phyloP scores from a whole-genome alignment of 1,140 invertebrate genomes.

The Drosophila suzukii region DNA sequence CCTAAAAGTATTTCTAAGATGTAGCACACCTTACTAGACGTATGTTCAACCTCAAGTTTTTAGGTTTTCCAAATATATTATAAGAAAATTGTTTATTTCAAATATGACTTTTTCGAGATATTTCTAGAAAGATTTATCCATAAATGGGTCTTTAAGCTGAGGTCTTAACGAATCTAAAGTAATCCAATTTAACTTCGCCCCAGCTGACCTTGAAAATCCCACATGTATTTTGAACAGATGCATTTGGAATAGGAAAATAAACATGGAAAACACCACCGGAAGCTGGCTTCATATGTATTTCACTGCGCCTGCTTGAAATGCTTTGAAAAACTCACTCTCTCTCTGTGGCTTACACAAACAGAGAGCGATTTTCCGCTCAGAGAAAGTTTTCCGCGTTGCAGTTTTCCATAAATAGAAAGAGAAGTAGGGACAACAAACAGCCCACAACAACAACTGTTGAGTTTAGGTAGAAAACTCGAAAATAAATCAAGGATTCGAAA shows the following conservation, averaged over 20 bases:
- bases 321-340: slow-evolving; percentile 18
- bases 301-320: slow-evolving; percentile 27
- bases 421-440: slow-evolving; percentile 15
- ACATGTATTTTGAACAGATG: slow-evolving; percentile 51
- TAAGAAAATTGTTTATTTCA: too few relatives aligned
- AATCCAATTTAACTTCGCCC: slow-evolving; percentile 39
- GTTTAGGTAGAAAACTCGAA: slow-evolving; percentile 74
- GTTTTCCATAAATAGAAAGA: slow-evolving; percentile 47
- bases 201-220: slow-evolving; percentile 63
- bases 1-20: too few relatives aligned
- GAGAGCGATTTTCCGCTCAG: slow-evolving; percentile 22
- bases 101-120: neutral
- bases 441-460: slow-evolving; percentile 46
- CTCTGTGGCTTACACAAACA: neutral
- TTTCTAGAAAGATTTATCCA: neutral
- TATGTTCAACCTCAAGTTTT: too few relatives aligned
- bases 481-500: slow-evolving; percentile 76
- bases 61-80: too few relatives aligned
- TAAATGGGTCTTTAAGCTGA: neutral
- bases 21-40: too few relatives aligned
- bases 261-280: slow-evolving; percentile 72
- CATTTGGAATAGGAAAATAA: slow-evolving; percentile 43
- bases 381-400: slow-evolving; percentile 64
- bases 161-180: neutral
- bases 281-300: slow-evolving; percentile 53